Percentiles rank a stretch among this genome's conserved stretches.
phyloP scores from a whole-genome alignment of 2,888 invertebrate species.

The Cremastinae sp. region DNA sequence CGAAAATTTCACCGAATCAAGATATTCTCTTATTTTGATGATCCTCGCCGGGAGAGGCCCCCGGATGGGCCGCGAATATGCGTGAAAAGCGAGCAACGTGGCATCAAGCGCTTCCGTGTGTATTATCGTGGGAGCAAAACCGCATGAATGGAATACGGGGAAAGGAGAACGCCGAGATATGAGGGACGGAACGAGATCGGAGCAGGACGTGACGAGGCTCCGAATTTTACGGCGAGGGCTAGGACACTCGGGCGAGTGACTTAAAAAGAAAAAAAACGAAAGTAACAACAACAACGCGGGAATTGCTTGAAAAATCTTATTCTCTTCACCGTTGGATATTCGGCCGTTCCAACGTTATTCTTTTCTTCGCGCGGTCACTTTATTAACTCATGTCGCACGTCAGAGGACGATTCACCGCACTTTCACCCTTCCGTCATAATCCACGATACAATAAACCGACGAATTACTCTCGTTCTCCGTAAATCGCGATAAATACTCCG shows the following conservation, averaged over 20 bases:
- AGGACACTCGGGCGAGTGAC: too few species aligned
- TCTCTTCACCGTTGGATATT: too few species aligned
- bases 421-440: conserved; percentile 57
- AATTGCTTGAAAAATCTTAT: too few species aligned
- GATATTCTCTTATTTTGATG: not conserved
- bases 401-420: conserved; percentile 59
- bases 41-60: too few species aligned
- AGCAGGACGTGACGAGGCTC: conserved; percentile 11
- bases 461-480: not conserved
- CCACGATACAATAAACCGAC: conserved; percentile 18
- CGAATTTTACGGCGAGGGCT: too few species aligned
- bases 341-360: conserved; percentile 45
- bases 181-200: conserved; percentile 26
- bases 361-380: conserved; percentile 49
- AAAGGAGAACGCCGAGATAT: conserved; percentile 32
- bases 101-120: conserved; percentile 35
- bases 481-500: conserved; percentile 6
- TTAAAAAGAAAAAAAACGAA: too few species aligned
- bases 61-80: not conserved
- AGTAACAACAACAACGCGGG: too few species aligned
- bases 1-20: conserved; percentile 17
- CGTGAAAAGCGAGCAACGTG: not conserved
- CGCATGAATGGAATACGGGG: conserved; percentile 42
- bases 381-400: conserved; percentile 37
- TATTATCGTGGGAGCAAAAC: conserved; percentile 21